Percentiles rank a stretch among this genome's conserved stretches.
Conservation (phyloP, 2,888 invertebrate species). For the Drosophila pseudotalamancana region DNA sequence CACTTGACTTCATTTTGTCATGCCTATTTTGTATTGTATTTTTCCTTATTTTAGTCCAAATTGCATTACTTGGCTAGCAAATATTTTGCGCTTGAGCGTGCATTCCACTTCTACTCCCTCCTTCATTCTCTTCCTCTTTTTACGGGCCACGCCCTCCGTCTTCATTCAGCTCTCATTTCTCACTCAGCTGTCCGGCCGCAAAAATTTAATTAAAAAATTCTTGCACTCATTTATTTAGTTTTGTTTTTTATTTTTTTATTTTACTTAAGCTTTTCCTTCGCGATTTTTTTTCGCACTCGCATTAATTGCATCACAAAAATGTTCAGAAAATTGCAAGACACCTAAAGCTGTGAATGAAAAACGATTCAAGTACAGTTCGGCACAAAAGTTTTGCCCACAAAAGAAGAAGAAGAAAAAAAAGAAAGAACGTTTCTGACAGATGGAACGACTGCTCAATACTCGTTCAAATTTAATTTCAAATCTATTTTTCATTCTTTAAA, state of each 20-base stretch:
- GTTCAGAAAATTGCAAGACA: constrained; percentile 73
- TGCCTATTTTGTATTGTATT: constrained; percentile 23
- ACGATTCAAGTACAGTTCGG: constrained; percentile 59
- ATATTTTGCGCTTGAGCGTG: constrained; percentile 61
- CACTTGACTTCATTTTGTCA: constrained; percentile 69
- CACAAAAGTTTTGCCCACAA: constrained; percentile 15
- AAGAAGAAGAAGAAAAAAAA: not conserved
- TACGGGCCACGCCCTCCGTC: not conserved
- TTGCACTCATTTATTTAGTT: constrained; percentile 62
- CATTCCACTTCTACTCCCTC: constrained; percentile 37
- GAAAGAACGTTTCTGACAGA: not conserved
- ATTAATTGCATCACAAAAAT: constrained; percentile 77
- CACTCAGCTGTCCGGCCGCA: constrained; percentile 74
- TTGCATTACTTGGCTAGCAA: constrained; percentile 69
- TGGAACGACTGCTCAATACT: not conserved
- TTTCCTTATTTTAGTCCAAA: constrained; percentile 60
- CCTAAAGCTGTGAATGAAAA: constrained; percentile 51
- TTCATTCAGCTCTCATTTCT: constrained; percentile 51
- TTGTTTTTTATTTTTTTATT: not conserved
- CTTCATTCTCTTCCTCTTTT: no score
- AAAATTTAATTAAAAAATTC: constrained; percentile 77
- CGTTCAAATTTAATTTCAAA: no score
- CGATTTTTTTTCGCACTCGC: constrained; percentile 39
- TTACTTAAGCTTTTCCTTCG: constrained; percentile 15
- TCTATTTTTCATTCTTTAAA: no score